Conservation (phyloP, 1,140 invertebrate genomes). For the Paraescarpia echinospica region DNA sequence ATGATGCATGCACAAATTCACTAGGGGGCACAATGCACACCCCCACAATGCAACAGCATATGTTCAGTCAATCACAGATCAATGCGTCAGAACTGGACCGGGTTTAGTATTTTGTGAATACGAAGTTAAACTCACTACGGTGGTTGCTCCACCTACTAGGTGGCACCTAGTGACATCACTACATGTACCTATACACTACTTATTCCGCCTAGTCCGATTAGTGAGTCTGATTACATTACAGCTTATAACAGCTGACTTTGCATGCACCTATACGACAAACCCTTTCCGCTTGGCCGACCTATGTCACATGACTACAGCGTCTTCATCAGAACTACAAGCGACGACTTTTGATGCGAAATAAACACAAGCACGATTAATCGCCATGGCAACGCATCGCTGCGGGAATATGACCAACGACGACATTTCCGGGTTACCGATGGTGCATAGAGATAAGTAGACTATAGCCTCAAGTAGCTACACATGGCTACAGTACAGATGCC, state of each 20-base stretch:
- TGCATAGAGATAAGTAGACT: neutral
- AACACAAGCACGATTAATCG: neutral
- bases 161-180: neutral
- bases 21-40: neutral
- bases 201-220: neutral
- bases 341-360: neutral
- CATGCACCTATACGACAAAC: neutral
- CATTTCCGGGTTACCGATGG: neutral
- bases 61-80: neutral
- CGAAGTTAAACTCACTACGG: neutral
- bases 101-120: constrained; percentile 1
- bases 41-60: neutral
- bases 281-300: neutral
- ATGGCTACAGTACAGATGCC: neutral
- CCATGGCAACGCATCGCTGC: neutral
- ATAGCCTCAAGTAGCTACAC: neutral
- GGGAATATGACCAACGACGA: neutral
- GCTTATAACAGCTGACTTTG: neutral
- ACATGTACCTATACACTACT: neutral
- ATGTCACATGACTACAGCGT: neutral
- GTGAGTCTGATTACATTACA: neutral
- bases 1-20: neutral
- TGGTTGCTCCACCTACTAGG: neutral
- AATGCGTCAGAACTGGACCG: neutral
- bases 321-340: neutral